Evolutionary conservation across 2,888 invertebrate genomes (phyloP).

Genomic region (Ceramica pisi): DNA sequence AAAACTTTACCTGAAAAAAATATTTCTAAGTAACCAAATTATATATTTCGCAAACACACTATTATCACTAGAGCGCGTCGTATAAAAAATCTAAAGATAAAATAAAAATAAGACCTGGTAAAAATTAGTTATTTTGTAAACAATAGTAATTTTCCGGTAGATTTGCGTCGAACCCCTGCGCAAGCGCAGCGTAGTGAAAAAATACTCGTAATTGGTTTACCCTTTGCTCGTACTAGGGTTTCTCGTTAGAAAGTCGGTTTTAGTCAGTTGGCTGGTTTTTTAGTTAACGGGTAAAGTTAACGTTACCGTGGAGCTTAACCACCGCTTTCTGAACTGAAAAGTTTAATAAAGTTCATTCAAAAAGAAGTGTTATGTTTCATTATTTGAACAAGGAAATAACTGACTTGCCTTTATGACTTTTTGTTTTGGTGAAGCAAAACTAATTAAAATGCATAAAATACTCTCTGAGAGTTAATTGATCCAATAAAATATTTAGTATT

Average conservation of each 20-base stretch:
- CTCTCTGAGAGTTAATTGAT: too few species aligned
- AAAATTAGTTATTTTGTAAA: slow-evolving; percentile 87
- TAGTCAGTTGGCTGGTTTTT: not conserved
- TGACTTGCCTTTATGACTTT: too few species aligned
- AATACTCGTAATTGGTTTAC: slow-evolving; percentile 72
- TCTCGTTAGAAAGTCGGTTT: slow-evolving; percentile 23
- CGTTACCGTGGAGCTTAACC: too few species aligned
- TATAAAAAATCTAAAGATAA: slow-evolving; percentile 41
- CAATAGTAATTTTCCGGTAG: slow-evolving; percentile 88
- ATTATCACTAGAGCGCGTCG: slow-evolving; percentile 66
- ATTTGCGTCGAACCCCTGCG: slow-evolving; percentile 79
- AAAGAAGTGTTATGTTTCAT: too few species aligned
- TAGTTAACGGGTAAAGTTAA: not conserved
- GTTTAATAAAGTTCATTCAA: too few species aligned
- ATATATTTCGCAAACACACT: slow-evolving; percentile 68
- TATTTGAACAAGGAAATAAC: too few species aligned
- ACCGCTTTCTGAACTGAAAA: too few species aligned
- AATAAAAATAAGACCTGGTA: slow-evolving; percentile 44
- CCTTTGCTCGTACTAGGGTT: slow-evolving; percentile 59
- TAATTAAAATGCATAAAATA: too few species aligned
- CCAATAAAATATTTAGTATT: too few species aligned
- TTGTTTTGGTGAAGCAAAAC: too few species aligned
- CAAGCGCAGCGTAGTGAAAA: slow-evolving; percentile 72
- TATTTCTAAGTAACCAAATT: slow-evolving; percentile 25
- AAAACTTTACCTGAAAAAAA: not conserved